Base-by-base conservation (phyloP, 2,888 invertebrate species). In the Watsonalla binaria region DNA sequence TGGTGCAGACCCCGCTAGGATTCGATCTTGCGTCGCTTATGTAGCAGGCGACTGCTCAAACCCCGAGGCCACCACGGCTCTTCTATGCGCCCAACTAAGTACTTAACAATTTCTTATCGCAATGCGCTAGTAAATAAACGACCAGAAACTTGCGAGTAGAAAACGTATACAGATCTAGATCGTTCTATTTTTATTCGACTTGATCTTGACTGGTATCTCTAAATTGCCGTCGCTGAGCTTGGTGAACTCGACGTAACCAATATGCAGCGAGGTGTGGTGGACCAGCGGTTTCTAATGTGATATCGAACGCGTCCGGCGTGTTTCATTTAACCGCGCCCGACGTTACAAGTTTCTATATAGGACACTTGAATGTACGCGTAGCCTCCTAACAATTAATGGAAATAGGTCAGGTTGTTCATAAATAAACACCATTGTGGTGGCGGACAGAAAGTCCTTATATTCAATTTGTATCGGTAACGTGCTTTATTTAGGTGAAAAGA, bases 271-370 rank as follows among this genome's bases (percentile, higher is more conserved):
- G 70, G 78, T 82, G 78, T 76, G 76, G 51, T 52, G 54, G 13
- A 49, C 55, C 45, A 77, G 74, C 78, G 72, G 80, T 84, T 85
- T 85, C 82, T 82, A 83, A 83, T 75, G 78, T 74, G 78, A 74
- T 82, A 81, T 80, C 79, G 67, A 73, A 65, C 69, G 65, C 72
- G 72, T 78, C 78, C 76, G 81, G 76, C 72, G 76, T 72, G 76
- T 79, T 80, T 79, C 71, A 72, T 78, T 79, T 72, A 62, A 63
- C 74, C 61, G 66, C 66, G 60, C 60, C 57, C 60, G 62, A 57
- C 62, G 64, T 71, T 66, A 68, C 72, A 65, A 70, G 70, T 72
- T 75, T 65, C 70, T 68, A 66, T 63, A 67, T 68, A 61, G 66
- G 64, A 63, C 66, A 66, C 62, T 58, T 24, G 24, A 24, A 54